Evolutionary conservation across 2,888 invertebrate genomes (phyloP).

Genomic region (Perizoma affinitatum): DNA sequence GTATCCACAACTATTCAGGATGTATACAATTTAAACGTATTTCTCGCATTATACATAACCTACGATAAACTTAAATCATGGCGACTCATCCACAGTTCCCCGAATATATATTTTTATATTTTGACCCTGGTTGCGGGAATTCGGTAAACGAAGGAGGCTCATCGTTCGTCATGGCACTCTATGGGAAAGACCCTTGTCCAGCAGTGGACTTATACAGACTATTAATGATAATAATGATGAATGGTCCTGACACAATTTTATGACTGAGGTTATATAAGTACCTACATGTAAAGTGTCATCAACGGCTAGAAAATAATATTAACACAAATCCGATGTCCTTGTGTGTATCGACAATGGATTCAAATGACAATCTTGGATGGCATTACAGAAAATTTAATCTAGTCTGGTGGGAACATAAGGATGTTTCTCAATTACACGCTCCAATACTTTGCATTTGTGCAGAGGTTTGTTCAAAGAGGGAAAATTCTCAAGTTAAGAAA

Average conservation of each 20-base stretch:
- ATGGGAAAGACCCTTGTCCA: no score
- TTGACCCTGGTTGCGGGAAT: no score
- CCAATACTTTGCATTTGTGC: conserved; percentile 25
- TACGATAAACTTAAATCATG: background rate
- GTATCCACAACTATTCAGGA: conserved; percentile 1
- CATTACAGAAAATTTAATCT: conserved; percentile 37
- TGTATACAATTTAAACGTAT: conserved; percentile 2
- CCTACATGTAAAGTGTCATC: conserved; percentile 1
- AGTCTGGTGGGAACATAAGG: conserved; percentile 26
- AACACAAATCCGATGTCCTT: conserved; percentile 15
- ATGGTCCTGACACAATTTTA: no score
- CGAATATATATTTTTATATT: no score
- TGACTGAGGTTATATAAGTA: background rate
- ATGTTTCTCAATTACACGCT: conserved; percentile 36
- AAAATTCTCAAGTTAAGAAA: conserved; percentile 2
- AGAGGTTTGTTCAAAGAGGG: conserved; percentile 13
- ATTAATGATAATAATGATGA: no score
- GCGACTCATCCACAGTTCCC: no score
- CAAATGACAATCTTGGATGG: conserved; percentile 34
- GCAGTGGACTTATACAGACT: no score
- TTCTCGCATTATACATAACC: conserved; percentile 9
- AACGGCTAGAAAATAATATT: conserved; percentile 3
- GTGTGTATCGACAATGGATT: conserved; percentile 20
- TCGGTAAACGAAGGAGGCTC: no score
- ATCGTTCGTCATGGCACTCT: no score